Base-by-base conservation (phyloP, 2,113 vertebrate genomes). In the Gnathonemus echidnorhynchus region DNA sequence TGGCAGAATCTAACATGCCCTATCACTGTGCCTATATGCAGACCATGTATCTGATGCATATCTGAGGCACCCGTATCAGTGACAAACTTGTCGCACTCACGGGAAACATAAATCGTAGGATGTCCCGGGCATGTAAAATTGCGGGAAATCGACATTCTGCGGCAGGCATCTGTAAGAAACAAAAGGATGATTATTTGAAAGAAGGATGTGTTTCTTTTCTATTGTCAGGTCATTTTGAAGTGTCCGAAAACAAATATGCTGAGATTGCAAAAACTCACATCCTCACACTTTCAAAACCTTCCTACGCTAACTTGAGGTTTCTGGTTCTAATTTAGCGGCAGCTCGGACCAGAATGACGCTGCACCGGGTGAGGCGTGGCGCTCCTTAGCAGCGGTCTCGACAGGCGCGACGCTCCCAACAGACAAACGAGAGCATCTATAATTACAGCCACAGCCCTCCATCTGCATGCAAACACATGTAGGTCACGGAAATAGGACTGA, bases 211-310 rank as follows among this genome's bases (percentile, higher is more conserved):
- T 21, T 87, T 45, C 42, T 83, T 77, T 80, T 80, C 24, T 62
- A 83, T 62, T 35, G 56, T 80, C n/a, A 48, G 66, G 62, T 31
- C 86, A 84, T 74, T 39, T 46, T 24, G 62, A 58, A 48, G 42
- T 89, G 89, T 77, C 52, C 83, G 84, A 88, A 77, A 90, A 74
- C 70, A 88, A 90, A 91, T 42, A 86, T 85, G 87, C 87, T 46
- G 91, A 74, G 86, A 88, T 50, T 84, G 86, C 85, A 90, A 77
- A 89, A 89, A 80, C 4, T 27, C 27, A 66, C 77, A 89, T 89
- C 86, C 86, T 5, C 11, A 90, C 46, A 9, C 84, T 88, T 70
- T 46, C 31, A 52, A 70, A 89, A 90, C 58, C 83, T 24, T 19
- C 53, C 58, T 49, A 27, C 31, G 77, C 85, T 88, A 58, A 53